These are phyloP conservation scores for Cyclura pinguis DNA, from an alignment of 2,797 vertebrate species.

Conservation along the genomic window DNA sequence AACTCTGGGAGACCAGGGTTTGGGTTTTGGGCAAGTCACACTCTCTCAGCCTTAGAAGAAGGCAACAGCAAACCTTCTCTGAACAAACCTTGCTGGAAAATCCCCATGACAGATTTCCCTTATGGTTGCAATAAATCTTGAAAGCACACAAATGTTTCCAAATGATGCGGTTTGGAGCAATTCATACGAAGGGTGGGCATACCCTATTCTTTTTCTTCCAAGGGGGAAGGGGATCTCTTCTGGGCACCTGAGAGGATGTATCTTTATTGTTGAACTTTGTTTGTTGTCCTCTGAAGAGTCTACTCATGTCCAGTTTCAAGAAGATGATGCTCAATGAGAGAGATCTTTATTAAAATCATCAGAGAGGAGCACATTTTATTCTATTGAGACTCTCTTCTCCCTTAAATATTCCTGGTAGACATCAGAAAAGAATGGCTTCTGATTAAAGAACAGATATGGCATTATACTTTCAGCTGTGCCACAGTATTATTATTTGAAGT, in stretches of 20 bases:
- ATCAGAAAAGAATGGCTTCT: conserved; percentile 16
- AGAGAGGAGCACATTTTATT: background rate
- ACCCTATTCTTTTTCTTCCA: background rate
- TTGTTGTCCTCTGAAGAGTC: background rate
- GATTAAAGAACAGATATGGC: background rate
- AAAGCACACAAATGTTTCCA: no score
- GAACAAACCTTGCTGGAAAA: no score
- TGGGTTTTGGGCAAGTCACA: no score
- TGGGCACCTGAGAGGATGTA: background rate
- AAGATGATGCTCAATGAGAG: background rate
- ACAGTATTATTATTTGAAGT: background rate
- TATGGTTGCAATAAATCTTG: no score
- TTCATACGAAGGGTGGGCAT: no score
- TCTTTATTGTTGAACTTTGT: background rate
- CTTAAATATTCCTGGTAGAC: background rate
- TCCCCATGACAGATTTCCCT: no score
- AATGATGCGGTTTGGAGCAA: no score
- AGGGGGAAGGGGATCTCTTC: background rate
- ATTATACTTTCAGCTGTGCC: background rate
- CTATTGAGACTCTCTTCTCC: no score
- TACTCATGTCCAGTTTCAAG: background rate
- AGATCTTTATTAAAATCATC: background rate
- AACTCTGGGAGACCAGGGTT: no score
- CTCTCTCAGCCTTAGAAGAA: no score
- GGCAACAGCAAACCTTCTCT: no score